Conservation (phyloP, 2,113 vertebrate genomes). For the Carassius carassius region DNA sequence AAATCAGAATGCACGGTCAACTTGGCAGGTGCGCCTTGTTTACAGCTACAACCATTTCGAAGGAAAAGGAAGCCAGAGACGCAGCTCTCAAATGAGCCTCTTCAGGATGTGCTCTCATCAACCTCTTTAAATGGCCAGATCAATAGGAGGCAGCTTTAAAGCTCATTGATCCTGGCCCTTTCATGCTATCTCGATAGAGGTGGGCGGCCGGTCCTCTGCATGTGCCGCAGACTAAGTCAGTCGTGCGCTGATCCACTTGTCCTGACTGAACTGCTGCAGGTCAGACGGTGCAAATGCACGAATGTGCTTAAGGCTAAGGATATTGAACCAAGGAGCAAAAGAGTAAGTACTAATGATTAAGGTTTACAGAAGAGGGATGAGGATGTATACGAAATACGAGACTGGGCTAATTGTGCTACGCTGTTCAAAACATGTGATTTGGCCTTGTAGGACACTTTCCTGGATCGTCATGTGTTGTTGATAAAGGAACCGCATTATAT, state of each 20-base stretch:
- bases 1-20: constrained; percentile 27
- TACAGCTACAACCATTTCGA: neutral
- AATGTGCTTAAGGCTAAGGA: constrained; percentile 30
- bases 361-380: constrained; percentile 23
- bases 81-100: constrained; percentile 36
- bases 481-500: neutral
- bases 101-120: constrained; percentile 71
- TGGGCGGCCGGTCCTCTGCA: constrained; percentile 20
- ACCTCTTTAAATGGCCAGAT: constrained; percentile 72
- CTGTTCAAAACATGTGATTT: neutral
- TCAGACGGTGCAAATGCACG: constrained; percentile 27
- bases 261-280: neutral
- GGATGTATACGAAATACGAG: neutral
- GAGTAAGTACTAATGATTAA: constrained; percentile 6
- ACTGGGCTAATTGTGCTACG: neutral
- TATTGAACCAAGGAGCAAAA: constrained; percentile 15
- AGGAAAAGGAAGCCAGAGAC: constrained; percentile 5
- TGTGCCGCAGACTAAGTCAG: constrained; percentile 7
- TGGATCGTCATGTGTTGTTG: neutral
- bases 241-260: constrained; percentile 4
- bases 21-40: neutral
- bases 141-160: constrained; percentile 71
- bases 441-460: neutral
- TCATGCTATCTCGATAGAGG: constrained; percentile 57
- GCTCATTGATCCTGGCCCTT: constrained; percentile 71